Base-by-base conservation (phyloP, 2,113 vertebrate genomes). In the Entomyzon cyanotis region DNA sequence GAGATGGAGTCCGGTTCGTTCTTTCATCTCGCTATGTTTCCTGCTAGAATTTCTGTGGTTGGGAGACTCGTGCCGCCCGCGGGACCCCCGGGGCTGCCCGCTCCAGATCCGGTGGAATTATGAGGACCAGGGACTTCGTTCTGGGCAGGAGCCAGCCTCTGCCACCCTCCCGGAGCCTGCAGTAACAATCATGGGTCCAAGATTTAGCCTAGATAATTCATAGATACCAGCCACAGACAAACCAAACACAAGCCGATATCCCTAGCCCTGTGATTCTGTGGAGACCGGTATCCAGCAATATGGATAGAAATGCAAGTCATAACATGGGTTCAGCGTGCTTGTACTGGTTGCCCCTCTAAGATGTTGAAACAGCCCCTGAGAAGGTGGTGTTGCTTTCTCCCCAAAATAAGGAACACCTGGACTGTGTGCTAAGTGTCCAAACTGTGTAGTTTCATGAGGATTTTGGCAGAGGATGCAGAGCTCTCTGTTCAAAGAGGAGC, bases 281-380 rank as follows among this genome's bases (percentile, higher is more conserved):
- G 46, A 62, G 37, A 18, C 22, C 52, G 33, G 33, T 5, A 39
- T 68, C 15, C 55, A 58, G 33, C 33, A 33, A 11, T 63, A 50
- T 3, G 30, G 44, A 44, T 41, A 85, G 59, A 60, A 71, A 33
- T 67, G 8, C 10, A 39, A 15, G 21, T 42, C 30, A 6, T 20
- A 31, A 24, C 28, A 10, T 13, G 15, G 16, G 4, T 62, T 62
- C 53, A 15, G 20, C 14, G 20, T 49, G 10, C 50, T 81, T 58
- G 23, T 13, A 14, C 5, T 15, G 53, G 21, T 31, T 73, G 44
- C 7, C 4, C 10, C 3, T 5, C 33, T 46, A 7, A 0, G 5
- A 12, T 56, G 27, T 39, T 52, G 35, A 53, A 59, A 46, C 28
- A 65, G 55, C 7, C 5, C 13, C 15, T 70, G 50, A 59, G 82